Base-by-base conservation (phyloP, 2,888 invertebrate genomes). In the Ariolimax columbianus region DNA sequence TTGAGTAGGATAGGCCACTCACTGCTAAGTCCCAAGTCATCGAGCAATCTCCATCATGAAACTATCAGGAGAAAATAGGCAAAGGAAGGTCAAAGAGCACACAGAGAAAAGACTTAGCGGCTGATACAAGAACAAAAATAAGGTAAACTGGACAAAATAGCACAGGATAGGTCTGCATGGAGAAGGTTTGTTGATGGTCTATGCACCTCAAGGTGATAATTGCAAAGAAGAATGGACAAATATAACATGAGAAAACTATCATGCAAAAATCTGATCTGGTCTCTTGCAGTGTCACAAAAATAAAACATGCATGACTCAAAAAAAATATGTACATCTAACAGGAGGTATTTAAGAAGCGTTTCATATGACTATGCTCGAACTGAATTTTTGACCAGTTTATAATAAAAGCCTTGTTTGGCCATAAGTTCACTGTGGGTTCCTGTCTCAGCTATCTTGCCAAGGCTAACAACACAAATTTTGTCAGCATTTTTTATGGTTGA, bases 401-500 rank as follows among this genome's bases (percentile, higher is more conserved):
- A 93, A 86, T 93, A 93, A 82, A 92, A 89, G 51, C 93, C 93
- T 82, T 92, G 91, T 47, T 89, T 88, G 30, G 88, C 87, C 90
- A 93, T 91, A 9, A 92, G 87, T 33, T 91, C 91, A 68, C 51
- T 88, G 83, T 94, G 94, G 26, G 90, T 92, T 30, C 94, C 94
- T 66, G 89, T 82, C 85, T 94, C 94, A 6, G 89, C 89, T 0
- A 94, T 91, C 19, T 89, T 88, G 0, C 94, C 94, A 68, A 93
- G 90, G 66, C 92, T 90, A 77, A 94, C 91, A 23, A 94, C 94
- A 79, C 93, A 91, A 82, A 95, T 95, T 88, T 93, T 91, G 94
- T 97, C 97, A 0, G 97, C 97, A 93, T 97, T 96, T 91, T 96
- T 96, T 87, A 97, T 96, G 33, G 97, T 97, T 30, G 97, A 96